phyloP scores from a whole-genome alignment of 1,140 invertebrate species.

The Lucilia sericata region DNA sequence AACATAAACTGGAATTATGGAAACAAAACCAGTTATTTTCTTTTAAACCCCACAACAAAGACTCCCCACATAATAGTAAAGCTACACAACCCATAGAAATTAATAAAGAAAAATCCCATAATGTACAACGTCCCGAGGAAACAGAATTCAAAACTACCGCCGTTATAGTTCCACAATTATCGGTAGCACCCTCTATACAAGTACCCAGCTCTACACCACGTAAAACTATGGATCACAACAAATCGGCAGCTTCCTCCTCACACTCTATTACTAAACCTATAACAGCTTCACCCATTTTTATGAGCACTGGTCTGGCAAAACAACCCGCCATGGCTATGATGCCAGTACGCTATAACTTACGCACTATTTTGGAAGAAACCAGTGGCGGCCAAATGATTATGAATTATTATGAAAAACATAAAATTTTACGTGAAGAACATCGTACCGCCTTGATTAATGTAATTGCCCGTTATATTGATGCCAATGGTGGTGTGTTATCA shows the following conservation, averaged over 20 bases:
- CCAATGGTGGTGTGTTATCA: not conserved
- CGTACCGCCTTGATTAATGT: not conserved
- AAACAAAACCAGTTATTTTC: not conserved
- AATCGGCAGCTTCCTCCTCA: not conserved
- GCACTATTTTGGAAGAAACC: not conserved
- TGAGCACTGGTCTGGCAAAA: too few relatives aligned
- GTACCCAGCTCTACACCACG: not conserved
- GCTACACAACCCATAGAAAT: too few relatives aligned
- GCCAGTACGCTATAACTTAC: not conserved
- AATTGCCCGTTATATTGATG: constrained; percentile 13
- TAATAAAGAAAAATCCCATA: not conserved
- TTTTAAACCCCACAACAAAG: not conserved
- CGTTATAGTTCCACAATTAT: not conserved
- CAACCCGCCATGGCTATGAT: too few relatives aligned
- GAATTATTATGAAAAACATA: constrained; percentile 18
- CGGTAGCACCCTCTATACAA: not conserved
- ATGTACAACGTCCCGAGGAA: not conserved
- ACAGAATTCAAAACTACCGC: not conserved
- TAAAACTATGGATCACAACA: not conserved
- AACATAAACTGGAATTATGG: constrained; percentile 7
- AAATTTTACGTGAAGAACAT: constrained; percentile 14
- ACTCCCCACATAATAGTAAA: not conserved
- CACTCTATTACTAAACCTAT: too few relatives aligned
- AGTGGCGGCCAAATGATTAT: not conserved
- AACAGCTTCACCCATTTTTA: too few relatives aligned